Evolutionary conservation across 2,888 invertebrate genomes (phyloP).

Genomic region (Drosophila leonis): DNA sequence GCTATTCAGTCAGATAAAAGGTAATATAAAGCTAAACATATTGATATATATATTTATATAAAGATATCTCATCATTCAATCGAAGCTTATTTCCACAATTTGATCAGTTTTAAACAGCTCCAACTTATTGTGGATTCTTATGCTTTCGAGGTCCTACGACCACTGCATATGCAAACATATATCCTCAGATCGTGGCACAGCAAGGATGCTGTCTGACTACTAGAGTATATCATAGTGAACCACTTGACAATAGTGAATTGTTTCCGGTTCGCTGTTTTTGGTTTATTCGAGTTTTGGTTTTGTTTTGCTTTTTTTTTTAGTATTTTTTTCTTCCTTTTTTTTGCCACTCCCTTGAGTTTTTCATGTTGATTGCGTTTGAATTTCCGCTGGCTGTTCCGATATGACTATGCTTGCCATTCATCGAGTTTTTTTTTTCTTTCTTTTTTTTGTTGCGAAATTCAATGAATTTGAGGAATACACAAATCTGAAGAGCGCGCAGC

Average conservation of each 20-base stretch:
- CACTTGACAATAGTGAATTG: conserved; percentile 17
- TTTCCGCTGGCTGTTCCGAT: conserved; percentile 53
- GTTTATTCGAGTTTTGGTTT: conserved; percentile 3
- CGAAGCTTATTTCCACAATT: background rate
- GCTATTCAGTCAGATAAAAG: background rate
- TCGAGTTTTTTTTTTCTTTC: conserved; percentile 18
- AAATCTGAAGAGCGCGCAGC: conserved; percentile 40
- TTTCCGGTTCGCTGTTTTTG: conserved; percentile 20
- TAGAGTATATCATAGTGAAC: conserved; percentile 17
- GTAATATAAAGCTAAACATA: background rate
- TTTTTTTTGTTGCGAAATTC: conserved; percentile 48
- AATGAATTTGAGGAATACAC: conserved; percentile 72
- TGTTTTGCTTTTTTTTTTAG: background rate
- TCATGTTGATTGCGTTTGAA: conserved; percentile 72
- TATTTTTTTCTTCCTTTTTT: conserved; percentile 23
- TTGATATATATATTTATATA: background rate
- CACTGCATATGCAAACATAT: background rate
- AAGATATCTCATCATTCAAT: background rate
- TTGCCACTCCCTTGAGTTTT: conserved; percentile 48
- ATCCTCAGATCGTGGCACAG: background rate
- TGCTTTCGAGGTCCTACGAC: too few species aligned
- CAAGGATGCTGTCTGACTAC: background rate
- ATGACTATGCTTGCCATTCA: conserved; percentile 34
- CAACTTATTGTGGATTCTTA: background rate
- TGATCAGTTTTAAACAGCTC: background rate